Base-by-base conservation (phyloP, 2,113 vertebrate species). In the Eolophus roseicapilla region DNA sequence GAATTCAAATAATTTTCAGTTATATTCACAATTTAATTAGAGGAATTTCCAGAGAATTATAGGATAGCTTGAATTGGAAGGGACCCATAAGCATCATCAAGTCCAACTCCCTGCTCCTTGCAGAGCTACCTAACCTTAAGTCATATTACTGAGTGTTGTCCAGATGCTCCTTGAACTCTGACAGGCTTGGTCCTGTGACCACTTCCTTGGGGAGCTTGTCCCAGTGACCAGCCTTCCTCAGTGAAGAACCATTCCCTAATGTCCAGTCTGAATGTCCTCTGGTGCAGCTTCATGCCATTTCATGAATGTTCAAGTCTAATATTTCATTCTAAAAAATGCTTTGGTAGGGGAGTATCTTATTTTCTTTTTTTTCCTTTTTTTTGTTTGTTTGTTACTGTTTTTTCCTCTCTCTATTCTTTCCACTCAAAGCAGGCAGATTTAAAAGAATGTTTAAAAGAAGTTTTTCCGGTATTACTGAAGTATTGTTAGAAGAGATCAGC, bases 221-320 rank as follows among this genome's bases (percentile, higher is more conserved):
- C 13, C 24, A 10, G 44, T 46, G n/a, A 20, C 17, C 1, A 0
- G 8, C 28, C 13, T 33, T 18, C 23, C 24, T 17, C 16, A 17
- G 35, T 23, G 35, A 55, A 64, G 43, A 43, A 23, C 17, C 4
- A 18, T 74, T 39, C 21, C 50, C 18, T 76, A 6, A 29, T 29
- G 19, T 39, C 25, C 17, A 41, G 2, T 50, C 33, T n/a, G 18
- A 82, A 28, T 5, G 46, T 69, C 11, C 15, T 33, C 19, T 69
- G 46, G 33, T 59, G 17, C 43, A 65, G 25, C 31, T 73, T 49
- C 49, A 27, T 71, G n/a, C 23, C 11, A n/a, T 37, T 73, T 31
- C 7, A 13, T 49, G 29, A 76, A 49, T 62, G n/a, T 89, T 79
- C 29, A 17, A 43, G 33, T 43, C 43, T 74, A 59, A 18, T 41